Evolutionary conservation across 1,140 invertebrate species (phyloP), one percentile per base, ranked within the genome.

Genomic region (Drosophila arawakana): DNA sequence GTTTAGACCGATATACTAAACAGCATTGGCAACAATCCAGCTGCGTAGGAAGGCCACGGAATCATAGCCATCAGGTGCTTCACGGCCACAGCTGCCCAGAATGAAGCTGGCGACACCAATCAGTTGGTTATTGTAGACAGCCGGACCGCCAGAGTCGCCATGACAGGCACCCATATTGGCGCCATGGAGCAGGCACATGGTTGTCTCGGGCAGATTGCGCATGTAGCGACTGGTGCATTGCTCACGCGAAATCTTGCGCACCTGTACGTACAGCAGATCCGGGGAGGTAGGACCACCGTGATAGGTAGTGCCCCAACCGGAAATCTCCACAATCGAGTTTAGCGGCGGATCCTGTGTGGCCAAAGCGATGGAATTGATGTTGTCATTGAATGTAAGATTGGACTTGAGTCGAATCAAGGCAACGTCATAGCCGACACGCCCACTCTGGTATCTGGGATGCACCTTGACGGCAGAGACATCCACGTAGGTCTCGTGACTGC

Each of bases 51-150:
- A 10, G 5, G 86, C 90, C 8, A 94, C 90, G 73, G 92, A 84
- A 1, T 94, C 94, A 54, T 93, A 95, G 35, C 95, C 94, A 69
- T 95, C 95, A 7, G 94, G 94, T 15, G 91, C 76, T 0, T 49
- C 34, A 0, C 60, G 58, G 0, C 83, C 91, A 35, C 91, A 92
- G 15, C 50, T 60, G 6, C 76, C 77, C n/a, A 81, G 21, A 0
- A 90, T 76, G 46, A 81, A 92, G 34, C 91, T 78, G 62, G 90
- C 76, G 46, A 92, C 47, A 35, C 91, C 91, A 1, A 91, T 78
- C 7, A 92, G 49, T 13, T 55, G 39, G 0, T 58, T 67, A 4
- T 73, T 57, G 21, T 90, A 91, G 58, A 78, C 69, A 44, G 91
- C 91, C 18, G 91, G 91, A 1, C 91, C 91, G 30, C 91, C 91